Percentiles rank a stretch among this genome's conserved stretches.
Conservation (phyloP, 2,113 vertebrate genomes). For the Speoplatyrhinus poulsoni region DNA sequence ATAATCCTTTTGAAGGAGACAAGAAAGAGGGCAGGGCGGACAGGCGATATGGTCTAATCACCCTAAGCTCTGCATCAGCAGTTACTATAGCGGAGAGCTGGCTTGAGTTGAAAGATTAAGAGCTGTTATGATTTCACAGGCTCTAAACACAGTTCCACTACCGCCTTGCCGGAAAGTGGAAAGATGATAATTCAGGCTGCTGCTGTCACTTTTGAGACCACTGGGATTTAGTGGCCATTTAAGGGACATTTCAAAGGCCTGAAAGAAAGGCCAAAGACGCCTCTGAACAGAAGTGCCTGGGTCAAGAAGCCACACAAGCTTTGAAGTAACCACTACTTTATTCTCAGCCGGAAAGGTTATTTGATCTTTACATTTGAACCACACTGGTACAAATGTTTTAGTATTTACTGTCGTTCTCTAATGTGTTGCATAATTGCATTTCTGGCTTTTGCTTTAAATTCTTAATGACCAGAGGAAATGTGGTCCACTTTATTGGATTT, state of each 20-base stretch:
- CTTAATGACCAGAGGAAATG: not conserved
- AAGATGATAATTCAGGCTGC: constrained; percentile 30
- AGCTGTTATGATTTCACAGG: constrained; percentile 56
- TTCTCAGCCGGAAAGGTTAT: constrained; percentile 53
- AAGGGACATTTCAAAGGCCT: constrained; percentile 39
- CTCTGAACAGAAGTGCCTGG: constrained; percentile 46
- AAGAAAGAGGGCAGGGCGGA: constrained; percentile 1
- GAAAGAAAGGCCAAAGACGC: constrained; percentile 47
- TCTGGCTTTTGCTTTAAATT: not conserved
- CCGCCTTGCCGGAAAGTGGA: constrained; percentile 29
- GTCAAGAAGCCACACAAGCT: constrained; percentile 44
- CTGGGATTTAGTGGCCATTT: constrained; percentile 41
- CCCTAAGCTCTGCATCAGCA: constrained; percentile 59
- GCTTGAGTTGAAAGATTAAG: constrained; percentile 57
- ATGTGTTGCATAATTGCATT: constrained; percentile 7
- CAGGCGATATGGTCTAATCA: constrained; percentile 56
- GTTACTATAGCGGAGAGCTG: constrained; percentile 50
- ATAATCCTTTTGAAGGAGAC: constrained; percentile 59
- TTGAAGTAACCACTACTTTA: constrained; percentile 47
- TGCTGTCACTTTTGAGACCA: constrained; percentile 18
- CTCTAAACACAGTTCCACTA: constrained; percentile 38
- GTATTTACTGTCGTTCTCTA: constrained; percentile 10
- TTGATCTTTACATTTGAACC: constrained; percentile 55
- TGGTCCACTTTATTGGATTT: not conserved
- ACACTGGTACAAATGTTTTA: constrained; percentile 28